These are phyloP conservation scores for Metridium senile DNA, from an alignment of 92 coral and sea anemone species.

Conservation along the genomic window DNA sequence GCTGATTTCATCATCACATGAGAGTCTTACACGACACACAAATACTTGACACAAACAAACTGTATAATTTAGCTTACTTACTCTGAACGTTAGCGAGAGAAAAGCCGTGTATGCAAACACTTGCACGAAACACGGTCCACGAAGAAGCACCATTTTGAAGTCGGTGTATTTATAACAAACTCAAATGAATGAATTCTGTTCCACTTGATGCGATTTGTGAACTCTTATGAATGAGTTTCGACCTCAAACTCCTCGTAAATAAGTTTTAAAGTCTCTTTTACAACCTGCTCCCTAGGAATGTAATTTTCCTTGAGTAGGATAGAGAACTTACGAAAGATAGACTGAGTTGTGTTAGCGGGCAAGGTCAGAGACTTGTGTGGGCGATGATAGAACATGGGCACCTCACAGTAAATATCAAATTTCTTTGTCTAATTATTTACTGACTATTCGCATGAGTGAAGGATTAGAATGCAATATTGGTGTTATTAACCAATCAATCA, in stretches of 20 bases:
- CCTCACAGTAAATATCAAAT: background rate
- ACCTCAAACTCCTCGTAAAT: background rate
- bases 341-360: constrained; percentile 11
- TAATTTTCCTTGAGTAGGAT: background rate
- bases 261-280: background rate
- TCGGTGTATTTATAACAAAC: background rate
- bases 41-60: background rate
- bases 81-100: constrained; percentile 5
- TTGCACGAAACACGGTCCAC: background rate
- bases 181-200: background rate
- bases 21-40: background rate
- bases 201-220: background rate
- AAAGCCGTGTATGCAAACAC: background rate
- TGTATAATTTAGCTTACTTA: background rate
- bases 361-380: background rate
- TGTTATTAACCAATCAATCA: background rate
- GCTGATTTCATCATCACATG: background rate
- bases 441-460: background rate
- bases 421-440: background rate
- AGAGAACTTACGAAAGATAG: constrained; percentile 2
- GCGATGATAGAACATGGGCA: background rate
- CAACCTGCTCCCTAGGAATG: background rate
- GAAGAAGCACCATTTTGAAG: background rate
- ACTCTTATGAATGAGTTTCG: background rate
- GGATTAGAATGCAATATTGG: background rate